Evolutionary conservation across 2,888 invertebrate genomes (phyloP).

Genomic region (Andrena haemorrhoa): DNA sequence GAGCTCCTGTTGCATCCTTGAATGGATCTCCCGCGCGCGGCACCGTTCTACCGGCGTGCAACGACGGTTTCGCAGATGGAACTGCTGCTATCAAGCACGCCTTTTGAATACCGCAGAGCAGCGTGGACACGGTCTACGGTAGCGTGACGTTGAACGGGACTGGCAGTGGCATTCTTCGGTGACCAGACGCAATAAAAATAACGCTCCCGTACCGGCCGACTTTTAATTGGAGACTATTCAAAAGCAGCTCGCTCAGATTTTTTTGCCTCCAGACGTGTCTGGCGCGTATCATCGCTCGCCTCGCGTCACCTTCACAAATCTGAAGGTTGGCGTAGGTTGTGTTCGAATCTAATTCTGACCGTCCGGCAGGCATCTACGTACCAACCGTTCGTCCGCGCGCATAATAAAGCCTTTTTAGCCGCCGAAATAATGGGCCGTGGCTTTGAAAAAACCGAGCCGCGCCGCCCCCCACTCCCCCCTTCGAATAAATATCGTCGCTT

Average conservation of each 20-base stretch:
- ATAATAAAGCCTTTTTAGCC: conserved; percentile 36
- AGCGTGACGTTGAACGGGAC: too few relatives aligned
- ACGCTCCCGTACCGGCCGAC: conserved; percentile 23
- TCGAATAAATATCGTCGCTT: neutral
- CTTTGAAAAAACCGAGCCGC: neutral
- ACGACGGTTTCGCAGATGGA: too few relatives aligned
- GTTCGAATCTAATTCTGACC: conserved; percentile 63
- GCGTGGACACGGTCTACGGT: too few relatives aligned
- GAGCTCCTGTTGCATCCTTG: neutral
- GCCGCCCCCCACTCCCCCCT: too few relatives aligned
- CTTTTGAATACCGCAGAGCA: too few relatives aligned
- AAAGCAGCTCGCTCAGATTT: conserved; percentile 31
- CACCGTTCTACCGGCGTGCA: too few relatives aligned
- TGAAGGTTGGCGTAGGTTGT: conserved; percentile 73
- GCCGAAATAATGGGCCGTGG: neutral
- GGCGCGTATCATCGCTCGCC: conserved; percentile 48
- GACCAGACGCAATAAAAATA: conserved; percentile 47
- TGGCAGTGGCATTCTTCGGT: conserved; percentile 3
- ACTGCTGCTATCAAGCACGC: too few relatives aligned
- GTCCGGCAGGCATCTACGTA: conserved; percentile 13
- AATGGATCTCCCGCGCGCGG: neutral
- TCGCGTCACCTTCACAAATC: conserved; percentile 70
- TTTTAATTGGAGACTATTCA: conserved; percentile 45
- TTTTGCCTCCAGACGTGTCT: conserved; percentile 52
- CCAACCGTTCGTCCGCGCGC: neutral